These are phyloP conservation scores for Drosophila nigromelanica DNA, from an alignment of 1,140 invertebrate species.

Conservation along the genomic window DNA sequence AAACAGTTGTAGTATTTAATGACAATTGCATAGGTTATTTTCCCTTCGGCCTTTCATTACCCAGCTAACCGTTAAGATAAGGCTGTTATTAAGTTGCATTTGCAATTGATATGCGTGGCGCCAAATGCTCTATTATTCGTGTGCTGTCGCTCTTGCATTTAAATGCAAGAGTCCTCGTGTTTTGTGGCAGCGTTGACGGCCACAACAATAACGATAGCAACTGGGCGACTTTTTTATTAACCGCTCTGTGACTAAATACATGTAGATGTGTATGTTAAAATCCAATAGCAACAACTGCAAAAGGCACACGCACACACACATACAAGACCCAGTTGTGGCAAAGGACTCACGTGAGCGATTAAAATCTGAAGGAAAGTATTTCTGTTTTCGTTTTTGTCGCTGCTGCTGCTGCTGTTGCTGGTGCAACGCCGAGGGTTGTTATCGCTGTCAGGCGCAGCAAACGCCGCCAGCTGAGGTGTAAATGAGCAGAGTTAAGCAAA, in stretches of 20 bases:
- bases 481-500: constrained; percentile 65
- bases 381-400: constrained; percentile 53
- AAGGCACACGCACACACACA: constrained; percentile 19
- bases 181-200: constrained; percentile 49
- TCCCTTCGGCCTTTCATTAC: not conserved
- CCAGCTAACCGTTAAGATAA: constrained; percentile 14
- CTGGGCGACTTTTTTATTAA: constrained; percentile 76
- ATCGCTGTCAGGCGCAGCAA: constrained; percentile 15
- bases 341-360: constrained; percentile 79
- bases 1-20: too few relatives aligned
- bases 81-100: constrained; percentile 22
- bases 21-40: too few relatives aligned
- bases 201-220: constrained; percentile 50
- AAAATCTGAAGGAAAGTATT: constrained; percentile 81
- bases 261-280: constrained; percentile 34
- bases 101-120: constrained; percentile 3
- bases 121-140: constrained; percentile 3
- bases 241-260: constrained; percentile 47
- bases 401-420: constrained; percentile 20
- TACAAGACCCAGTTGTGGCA: constrained; percentile 19
- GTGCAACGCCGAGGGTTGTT: constrained; percentile 49
- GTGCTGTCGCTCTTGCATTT: constrained; percentile 34
- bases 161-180: constrained; percentile 52
- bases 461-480: constrained; percentile 64
- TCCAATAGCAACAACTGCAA: constrained; percentile 31